Percentiles rank a stretch among this genome's conserved stretches.
These are phyloP conservation scores for Tauraco erythrolophus DNA, from an alignment of 2,113 vertebrate species.

Conservation along the genomic window DNA sequence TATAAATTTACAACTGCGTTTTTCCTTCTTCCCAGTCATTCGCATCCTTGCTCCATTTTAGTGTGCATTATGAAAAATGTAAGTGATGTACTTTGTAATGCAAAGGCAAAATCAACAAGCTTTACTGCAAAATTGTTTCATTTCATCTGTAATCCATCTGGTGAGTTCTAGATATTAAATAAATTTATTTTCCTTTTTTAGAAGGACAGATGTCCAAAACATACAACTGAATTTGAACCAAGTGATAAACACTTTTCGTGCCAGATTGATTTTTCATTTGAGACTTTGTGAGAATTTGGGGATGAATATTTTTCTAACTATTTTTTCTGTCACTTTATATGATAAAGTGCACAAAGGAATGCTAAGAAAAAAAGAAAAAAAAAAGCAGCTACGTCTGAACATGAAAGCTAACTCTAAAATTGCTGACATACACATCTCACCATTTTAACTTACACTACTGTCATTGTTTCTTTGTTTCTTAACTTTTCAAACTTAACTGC, in stretches of 20 bases:
- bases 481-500: not conserved
- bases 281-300: not conserved
- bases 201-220: not conserved
- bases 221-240: not conserved
- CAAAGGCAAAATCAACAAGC: conserved; percentile 12
- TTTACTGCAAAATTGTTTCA: not conserved
- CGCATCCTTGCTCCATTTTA: conserved; percentile 54
- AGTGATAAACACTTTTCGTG: not conserved
- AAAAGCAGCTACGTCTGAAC: not conserved
- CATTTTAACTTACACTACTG: not conserved
- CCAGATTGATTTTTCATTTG: not conserved
- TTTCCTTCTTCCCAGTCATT: conserved; percentile 49
- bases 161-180: not conserved
- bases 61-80: not conserved
- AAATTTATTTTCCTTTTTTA: not conserved
- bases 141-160: not conserved
- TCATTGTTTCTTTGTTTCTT: not conserved
- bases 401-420: not conserved
- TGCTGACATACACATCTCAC: not conserved
- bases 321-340: not conserved
- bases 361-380: not conserved
- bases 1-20: conserved; percentile 72
- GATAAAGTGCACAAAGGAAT: not conserved
- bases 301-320: not conserved
- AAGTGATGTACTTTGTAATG: not conserved